Evolutionary conservation across 2,888 invertebrate genomes (phyloP), one percentile per base, ranked within the genome.

Genomic region (Rhabditoides inermis): DNA sequence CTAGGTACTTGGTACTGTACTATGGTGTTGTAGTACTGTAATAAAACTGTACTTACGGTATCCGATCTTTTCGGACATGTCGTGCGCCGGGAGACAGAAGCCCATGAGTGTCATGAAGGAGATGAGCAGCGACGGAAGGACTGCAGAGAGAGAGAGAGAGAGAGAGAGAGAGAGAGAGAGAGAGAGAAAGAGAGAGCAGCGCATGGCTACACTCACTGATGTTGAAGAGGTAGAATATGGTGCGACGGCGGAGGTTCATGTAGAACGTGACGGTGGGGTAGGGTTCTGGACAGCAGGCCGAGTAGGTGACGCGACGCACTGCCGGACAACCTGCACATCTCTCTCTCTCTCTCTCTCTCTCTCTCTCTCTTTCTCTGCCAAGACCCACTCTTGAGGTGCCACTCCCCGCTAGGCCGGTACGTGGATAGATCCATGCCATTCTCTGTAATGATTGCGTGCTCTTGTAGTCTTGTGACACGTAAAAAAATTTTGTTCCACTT

Each of bases 201-300:
- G 49, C 26, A 55, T 42, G 45, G 53, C 49, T n/a, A n/a, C n/a
- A n/a, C n/a, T n/a, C n/a, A n/a, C n/a, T n/a, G 25, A 70, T 59
- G 48, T 70, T 69, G 56, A 69, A 69, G 7, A 68, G 56, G 44
- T 70, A 69, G 53, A 64, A 70, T 2, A 70, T 49, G 10, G 70
- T 65, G 15, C 68, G 41, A 10, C 68, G 49, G 44, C 68, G 61
- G 47, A 30, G 39, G 49, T 62, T 58, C 53, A 68, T 55, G 50
- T 65, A 68, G 42, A 68, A 68, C 5, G 61, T 66, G 1, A 66
- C 59, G 0, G 64, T 66, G 78, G 92, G 76, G 65, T 79, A 80
- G n/a, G 72, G 70, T 44, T 74, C 91, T 85, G 81, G 92, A 88
- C 84, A 94, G 87, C 81, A 88, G 78, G 90, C 86, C 81, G 80